Evolutionary conservation across 2,888 invertebrate species (phyloP).

Genomic region (Caenorhabditis auriculariae): DNA sequence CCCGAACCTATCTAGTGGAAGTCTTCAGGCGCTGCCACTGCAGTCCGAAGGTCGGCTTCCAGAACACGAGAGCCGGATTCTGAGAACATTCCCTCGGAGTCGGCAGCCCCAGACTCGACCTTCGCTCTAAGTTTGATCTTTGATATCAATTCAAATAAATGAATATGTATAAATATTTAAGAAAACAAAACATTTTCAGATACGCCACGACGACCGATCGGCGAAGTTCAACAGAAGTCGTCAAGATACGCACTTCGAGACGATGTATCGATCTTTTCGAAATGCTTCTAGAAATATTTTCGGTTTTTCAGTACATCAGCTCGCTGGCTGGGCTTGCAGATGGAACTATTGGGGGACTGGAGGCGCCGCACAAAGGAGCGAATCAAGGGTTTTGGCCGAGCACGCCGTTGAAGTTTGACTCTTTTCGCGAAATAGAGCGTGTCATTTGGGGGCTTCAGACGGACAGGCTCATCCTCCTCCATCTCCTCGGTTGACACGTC

Average conservation of each 20-base stretch:
- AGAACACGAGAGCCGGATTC: conserved; percentile 18
- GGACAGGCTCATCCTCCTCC: conserved; percentile 36
- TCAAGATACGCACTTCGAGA: conserved; percentile 20
- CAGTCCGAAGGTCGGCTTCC: conserved; percentile 15
- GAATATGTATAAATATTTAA: too few species aligned
- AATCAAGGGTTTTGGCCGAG: too few species aligned
- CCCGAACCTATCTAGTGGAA: background rate
- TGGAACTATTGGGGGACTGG: background rate
- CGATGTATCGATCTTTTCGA: conserved; percentile 5
- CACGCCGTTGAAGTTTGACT: too few species aligned
- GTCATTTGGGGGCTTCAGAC: conserved; percentile 4
- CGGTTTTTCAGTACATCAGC: too few species aligned
- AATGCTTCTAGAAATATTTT: background rate
- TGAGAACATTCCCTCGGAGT: too few species aligned
- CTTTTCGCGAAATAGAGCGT: background rate
- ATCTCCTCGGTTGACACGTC: conserved; percentile 41
- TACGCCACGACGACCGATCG: too few species aligned
- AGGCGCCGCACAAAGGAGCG: too few species aligned
- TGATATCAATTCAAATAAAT: too few species aligned
- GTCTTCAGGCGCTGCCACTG: conserved; percentile 1
- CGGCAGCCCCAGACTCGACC: too few species aligned
- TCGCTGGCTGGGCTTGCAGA: too few species aligned
- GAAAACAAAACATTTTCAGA: too few species aligned
- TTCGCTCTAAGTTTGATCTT: background rate
- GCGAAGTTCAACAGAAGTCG: conserved; percentile 1